Evolutionary conservation across 2,888 invertebrate species (phyloP).

Genomic region (Rhimphoctona megacephalus): DNA sequence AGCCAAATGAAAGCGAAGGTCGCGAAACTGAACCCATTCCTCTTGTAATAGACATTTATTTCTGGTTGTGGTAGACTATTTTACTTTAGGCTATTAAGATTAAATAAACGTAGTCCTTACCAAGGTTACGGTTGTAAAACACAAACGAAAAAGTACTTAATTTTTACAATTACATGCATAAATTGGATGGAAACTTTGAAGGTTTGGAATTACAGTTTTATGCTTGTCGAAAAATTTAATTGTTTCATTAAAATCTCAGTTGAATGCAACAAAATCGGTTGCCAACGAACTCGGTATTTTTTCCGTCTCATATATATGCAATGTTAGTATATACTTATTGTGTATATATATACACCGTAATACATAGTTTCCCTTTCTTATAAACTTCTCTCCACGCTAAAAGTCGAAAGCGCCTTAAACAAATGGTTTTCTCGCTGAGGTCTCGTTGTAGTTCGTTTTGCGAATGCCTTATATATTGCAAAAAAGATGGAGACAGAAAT

Average conservation of each 20-base stretch:
- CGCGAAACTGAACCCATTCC: not conserved
- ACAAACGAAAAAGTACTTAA: not conserved
- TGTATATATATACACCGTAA: not conserved
- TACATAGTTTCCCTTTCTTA: conserved; percentile 38
- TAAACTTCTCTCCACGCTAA: conserved; percentile 47
- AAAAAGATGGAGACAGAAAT: not conserved
- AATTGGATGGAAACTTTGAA: not conserved
- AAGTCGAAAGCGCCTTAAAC: conserved; percentile 67
- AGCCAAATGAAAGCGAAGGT: not conserved
- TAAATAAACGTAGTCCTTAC: not conserved
- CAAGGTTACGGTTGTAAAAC: not conserved
- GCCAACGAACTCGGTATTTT: conserved; percentile 7
- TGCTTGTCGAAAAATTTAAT: not conserved
- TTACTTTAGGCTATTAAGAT: not conserved
- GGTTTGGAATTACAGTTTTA: conserved; percentile 1
- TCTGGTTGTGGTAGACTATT: not conserved
- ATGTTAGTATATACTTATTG: not conserved
- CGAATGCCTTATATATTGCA: conserved; percentile 55
- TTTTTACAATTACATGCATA: conserved; percentile 2
- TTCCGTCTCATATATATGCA: not conserved
- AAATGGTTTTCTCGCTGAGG: conserved; percentile 67
- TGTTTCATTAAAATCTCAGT: conserved; percentile 20
- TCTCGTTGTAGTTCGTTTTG: conserved; percentile 68
- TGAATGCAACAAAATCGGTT: conserved; percentile 15
- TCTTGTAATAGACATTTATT: not conserved